A percentile compares a stretch with the other conserved stretches of the same genome.
These are phyloP conservation scores for Pegoplata infirma DNA, from an alignment of 2,888 invertebrate species.

Conservation along the genomic window DNA sequence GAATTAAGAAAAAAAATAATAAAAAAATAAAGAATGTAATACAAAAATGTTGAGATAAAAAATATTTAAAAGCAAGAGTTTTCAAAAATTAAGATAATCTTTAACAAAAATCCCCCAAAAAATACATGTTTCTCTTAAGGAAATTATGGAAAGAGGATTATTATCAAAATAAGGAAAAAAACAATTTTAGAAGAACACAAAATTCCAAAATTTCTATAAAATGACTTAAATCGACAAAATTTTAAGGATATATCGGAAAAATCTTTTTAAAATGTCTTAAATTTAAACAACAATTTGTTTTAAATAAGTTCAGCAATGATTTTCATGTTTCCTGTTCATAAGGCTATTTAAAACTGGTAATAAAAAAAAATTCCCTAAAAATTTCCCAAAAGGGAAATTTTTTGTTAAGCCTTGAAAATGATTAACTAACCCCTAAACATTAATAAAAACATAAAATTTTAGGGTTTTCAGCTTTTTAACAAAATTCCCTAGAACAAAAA, in stretches of 20 bases:
- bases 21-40: slow-evolving; percentile 1
- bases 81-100: neutral
- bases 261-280: too few species aligned
- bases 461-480: neutral
- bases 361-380: slow-evolving; percentile 34
- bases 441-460: neutral
- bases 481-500: slow-evolving; percentile 10
- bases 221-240: too few species aligned
- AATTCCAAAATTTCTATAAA: too few species aligned
- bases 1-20: slow-evolving; percentile 11
- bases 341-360: neutral
- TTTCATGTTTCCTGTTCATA: too few species aligned
- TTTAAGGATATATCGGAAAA: too few species aligned
- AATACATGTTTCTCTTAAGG: slow-evolving; percentile 22
- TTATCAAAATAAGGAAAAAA: too few species aligned
- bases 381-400: slow-evolving; percentile 42
- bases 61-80: neutral
- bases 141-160: too few species aligned
- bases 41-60: neutral
- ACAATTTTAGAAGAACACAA: too few species aligned
- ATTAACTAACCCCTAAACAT: neutral
- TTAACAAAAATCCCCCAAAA: neutral
- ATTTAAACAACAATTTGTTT: too few species aligned
- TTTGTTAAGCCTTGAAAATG: neutral
- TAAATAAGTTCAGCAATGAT: too few species aligned